These are phyloP conservation scores for Cydia strobilella DNA, from an alignment of 1,140 invertebrate species.

Conservation along the genomic window DNA sequence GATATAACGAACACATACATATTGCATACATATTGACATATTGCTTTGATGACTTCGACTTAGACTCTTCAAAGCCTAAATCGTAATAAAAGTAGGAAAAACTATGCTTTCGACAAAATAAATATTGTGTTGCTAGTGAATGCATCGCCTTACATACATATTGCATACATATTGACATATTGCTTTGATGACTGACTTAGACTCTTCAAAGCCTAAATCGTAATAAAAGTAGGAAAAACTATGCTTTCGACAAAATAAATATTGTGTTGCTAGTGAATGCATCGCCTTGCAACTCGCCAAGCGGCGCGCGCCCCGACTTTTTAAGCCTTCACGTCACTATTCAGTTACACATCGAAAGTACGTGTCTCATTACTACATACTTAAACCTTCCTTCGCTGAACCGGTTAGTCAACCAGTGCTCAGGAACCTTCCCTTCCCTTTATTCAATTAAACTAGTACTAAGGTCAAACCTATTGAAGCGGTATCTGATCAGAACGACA, in stretches of 20 bases:
- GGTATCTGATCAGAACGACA: not conserved
- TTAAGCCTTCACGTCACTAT: conserved; percentile 70
- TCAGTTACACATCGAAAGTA: conserved; percentile 48
- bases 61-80: not conserved
- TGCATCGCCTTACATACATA: conserved; percentile 15
- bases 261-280: conserved; percentile 17
- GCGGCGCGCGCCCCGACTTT: conserved; percentile 43
- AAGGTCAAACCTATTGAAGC: conserved; percentile 20
- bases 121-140: conserved; percentile 12
- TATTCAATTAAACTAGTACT: conserved; percentile 19
- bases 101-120: no score
- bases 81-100: no score
- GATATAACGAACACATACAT: no score
- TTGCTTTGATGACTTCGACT: no score
- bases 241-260: no score
- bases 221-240: no score
- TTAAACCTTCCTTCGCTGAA: conserved; percentile 34
- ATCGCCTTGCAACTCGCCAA: not conserved
- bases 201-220: not conserved
- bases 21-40: no score
- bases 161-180: no score
- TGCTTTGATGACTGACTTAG: no score
- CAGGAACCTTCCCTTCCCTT: conserved; percentile 31
- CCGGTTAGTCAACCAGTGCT: conserved; percentile 46
- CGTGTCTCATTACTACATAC: conserved; percentile 50